Percentiles rank a stretch among this genome's conserved stretches.
Evolutionary conservation across 1,140 invertebrate genomes (phyloP).

Genomic region (Ridgeia piscesae): DNA sequence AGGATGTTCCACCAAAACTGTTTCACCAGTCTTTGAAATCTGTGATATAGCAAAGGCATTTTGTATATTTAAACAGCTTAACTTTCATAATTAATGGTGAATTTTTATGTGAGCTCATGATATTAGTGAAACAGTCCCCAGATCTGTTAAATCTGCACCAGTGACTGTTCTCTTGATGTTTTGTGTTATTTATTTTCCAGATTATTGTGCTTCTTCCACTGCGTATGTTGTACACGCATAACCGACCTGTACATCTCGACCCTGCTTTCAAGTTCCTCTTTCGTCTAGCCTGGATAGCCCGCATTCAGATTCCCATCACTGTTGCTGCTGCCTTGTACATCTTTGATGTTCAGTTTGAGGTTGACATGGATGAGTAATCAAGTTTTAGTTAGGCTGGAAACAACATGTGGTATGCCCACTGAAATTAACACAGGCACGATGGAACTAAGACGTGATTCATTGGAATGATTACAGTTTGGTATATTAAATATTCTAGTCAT

Average conservation of each 20-base stretch:
- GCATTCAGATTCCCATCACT: constrained; percentile 63
- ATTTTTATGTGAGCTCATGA: no score
- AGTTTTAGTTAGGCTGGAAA: background rate
- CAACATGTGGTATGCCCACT: background rate
- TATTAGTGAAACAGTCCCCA: no score
- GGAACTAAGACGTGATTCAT: background rate
- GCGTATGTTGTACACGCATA: background rate
- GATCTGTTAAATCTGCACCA: background rate
- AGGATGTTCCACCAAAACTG: no score
- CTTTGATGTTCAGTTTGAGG: constrained; percentile 62
- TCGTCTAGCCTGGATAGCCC: constrained; percentile 64
- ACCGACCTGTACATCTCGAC: background rate
- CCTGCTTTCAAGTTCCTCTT: constrained; percentile 58
- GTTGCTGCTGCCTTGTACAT: constrained; percentile 63
- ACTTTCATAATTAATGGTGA: no score
- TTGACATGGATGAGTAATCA: constrained; percentile 49
- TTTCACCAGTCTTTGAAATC: no score
- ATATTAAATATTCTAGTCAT: background rate
- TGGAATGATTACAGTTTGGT: background rate
- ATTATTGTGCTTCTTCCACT: background rate
- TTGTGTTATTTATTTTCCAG: background rate
- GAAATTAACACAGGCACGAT: background rate
- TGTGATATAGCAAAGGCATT: no score
- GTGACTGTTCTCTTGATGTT: background rate
- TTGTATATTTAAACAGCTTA: no score